A percentile compares a stretch with the other conserved stretches of the same genome.
These are phyloP conservation scores for Porites divaricata DNA, from an alignment of 92 coral and sea anemone species.

Conservation along the genomic window DNA sequence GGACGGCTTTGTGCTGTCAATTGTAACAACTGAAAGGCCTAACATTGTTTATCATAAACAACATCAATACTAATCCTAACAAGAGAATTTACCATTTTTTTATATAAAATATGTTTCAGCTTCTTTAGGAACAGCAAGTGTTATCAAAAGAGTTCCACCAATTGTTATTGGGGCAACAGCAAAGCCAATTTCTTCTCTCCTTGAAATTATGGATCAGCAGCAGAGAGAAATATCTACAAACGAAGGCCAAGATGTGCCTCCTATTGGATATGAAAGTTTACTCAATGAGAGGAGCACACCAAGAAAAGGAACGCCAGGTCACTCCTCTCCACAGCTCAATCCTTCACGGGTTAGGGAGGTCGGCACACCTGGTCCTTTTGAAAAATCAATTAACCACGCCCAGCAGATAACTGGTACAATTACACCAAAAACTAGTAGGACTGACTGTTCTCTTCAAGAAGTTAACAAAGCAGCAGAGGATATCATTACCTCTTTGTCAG, in stretches of 20 bases:
- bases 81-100: too few species aligned
- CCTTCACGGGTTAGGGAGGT: slow-evolving; percentile 11
- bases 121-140: too few species aligned
- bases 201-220: slow-evolving; percentile 28
- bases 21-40: too few species aligned
- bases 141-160: too few species aligned
- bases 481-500: slow-evolving; percentile 65
- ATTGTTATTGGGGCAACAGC: neutral
- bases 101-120: too few species aligned
- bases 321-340: neutral
- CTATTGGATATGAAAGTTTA: neutral
- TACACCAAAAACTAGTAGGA: neutral
- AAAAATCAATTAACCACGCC: slow-evolving; percentile 50
- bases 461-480: slow-evolving; percentile 65
- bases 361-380: slow-evolving; percentile 62
- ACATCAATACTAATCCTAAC: too few species aligned
- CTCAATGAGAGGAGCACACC: slow-evolving; percentile 3
- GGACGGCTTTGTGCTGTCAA: too few species aligned
- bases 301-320: neutral
- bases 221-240: neutral
- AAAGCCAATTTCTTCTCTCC: neutral
- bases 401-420: slow-evolving; percentile 6
- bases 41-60: too few species aligned
- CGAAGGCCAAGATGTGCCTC: neutral
- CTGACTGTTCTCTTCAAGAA: slow-evolving; percentile 19